Evolutionary conservation across 2,888 invertebrate genomes (phyloP), one percentile per base, ranked within the genome.

Genomic region (Eristalinus sepulchralis): DNA sequence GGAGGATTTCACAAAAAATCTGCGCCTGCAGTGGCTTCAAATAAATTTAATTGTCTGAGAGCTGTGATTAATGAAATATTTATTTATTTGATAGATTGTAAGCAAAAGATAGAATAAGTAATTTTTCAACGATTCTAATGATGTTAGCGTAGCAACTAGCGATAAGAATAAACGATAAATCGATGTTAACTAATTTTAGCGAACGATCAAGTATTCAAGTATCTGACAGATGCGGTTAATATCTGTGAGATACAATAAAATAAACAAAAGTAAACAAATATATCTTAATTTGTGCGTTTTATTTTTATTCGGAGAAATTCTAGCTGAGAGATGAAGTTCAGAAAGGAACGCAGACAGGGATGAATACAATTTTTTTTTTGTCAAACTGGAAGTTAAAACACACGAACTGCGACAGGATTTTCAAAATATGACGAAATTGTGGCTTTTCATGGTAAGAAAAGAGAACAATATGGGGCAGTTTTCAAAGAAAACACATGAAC

Each of bases 21-120:
- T 8, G 64, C 33, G 10, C 57, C 60, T 53, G 55, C 55, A 66
- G 75, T 71, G 55, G 17, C 59, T 55, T 62, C 60, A 62, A 27
- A 55, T 66, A 55, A 36, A 53, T 33, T 63, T 62, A 59, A 79
- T 33, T 53, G 33, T 79, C 31, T 53, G 59, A 82, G 73, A 82
- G 55, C 85, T 86, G 85, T 86, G 85, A 86, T 86, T 71, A 82
- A 62, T 73, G 53, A 82, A 82, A 73, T 80, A 83, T 79, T 83
- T 85, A 86, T 86, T 82, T 81, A 81, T 78, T 78, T 68, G 70
- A 5, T 57, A 47, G 17, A 47, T 17, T 47, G 47, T 75, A 60
- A 67, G 47, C 17, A 67, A 60, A 59, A 67, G 59, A 76, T 66
- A 76, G 59, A 9, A 24, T 68, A 68, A 59, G 60, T 75, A 53